These are phyloP conservation scores for Rhodophaea formosa DNA, from an alignment of 2,888 invertebrate species.

Conservation along the genomic window DNA sequence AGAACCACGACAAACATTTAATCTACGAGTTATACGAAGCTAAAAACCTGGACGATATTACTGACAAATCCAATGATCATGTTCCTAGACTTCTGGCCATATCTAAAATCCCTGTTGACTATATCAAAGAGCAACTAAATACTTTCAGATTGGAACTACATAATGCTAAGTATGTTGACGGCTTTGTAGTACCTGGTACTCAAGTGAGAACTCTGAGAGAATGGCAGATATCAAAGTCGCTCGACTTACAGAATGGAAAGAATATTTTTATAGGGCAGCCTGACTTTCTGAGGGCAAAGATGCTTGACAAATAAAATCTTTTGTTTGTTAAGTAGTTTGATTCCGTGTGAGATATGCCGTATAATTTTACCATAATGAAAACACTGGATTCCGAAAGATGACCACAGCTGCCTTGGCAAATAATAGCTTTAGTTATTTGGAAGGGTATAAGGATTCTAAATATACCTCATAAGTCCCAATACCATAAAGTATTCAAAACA, in stretches of 20 bases:
- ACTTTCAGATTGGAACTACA: constrained; percentile 54
- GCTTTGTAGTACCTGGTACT: constrained; percentile 59
- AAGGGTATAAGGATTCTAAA: no score
- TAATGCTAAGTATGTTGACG: constrained; percentile 55
- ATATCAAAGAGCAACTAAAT: constrained; percentile 58
- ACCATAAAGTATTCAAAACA: no score
- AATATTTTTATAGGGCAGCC: constrained; percentile 36
- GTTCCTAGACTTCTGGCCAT: constrained; percentile 59
- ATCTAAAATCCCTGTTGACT: constrained; percentile 61
- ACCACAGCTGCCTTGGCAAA: no score
- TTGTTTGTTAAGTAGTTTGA: not conserved
- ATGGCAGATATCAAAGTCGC: constrained; percentile 64
- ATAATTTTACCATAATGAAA: no score
- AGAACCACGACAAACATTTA: constrained; percentile 56
- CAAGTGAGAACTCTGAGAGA: constrained; percentile 61
- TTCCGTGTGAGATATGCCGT: no score
- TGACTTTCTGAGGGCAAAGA: constrained; percentile 44
- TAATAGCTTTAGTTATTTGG: no score
- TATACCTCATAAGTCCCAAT: no score
- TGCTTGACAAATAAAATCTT: not conserved
- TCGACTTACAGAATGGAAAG: constrained; percentile 33
- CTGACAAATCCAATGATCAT: constrained; percentile 35
- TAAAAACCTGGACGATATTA: constrained; percentile 46
- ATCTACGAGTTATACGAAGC: constrained; percentile 66
- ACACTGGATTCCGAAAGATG: no score